Evolutionary conservation across 2,113 vertebrate species (phyloP).

Genomic region (Dissostichus mawsoni): DNA sequence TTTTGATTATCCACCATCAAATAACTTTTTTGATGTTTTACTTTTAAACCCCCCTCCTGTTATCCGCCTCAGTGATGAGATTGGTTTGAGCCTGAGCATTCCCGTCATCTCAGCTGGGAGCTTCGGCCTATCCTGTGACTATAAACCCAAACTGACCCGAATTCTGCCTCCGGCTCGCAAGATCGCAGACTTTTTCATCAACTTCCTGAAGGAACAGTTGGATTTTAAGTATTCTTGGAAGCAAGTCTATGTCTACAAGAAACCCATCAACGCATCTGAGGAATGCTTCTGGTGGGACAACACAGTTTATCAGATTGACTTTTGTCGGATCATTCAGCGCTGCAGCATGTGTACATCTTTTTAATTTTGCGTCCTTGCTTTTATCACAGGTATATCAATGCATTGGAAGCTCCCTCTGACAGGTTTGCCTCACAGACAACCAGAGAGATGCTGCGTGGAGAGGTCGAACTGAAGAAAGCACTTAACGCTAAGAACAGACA

Average conservation of each 20-base stretch:
- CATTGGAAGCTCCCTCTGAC: slow-evolving; percentile 87
- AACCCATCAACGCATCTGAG: slow-evolving; percentile 74
- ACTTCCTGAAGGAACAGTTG: slow-evolving; percentile 80
- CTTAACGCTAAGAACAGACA: slow-evolving; percentile 71
- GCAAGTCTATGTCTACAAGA: slow-evolving; percentile 90
- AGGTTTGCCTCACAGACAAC: slow-evolving; percentile 78
- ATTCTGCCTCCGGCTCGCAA: slow-evolving; percentile 94
- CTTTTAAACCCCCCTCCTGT: background rate
- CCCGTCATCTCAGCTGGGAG: slow-evolving; percentile 96
- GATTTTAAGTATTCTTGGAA: slow-evolving; percentile 87
- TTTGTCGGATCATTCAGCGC: background rate
- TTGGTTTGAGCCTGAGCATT: slow-evolving; percentile 85
- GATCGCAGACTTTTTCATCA: slow-evolving; percentile 85
- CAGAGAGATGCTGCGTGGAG: slow-evolving; percentile 83
- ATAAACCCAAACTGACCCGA: slow-evolving; percentile 89
- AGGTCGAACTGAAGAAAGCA: slow-evolving; percentile 42
- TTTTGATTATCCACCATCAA: background rate
- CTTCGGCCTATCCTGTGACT: slow-evolving; percentile 95
- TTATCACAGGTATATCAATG: slow-evolving; percentile 92
- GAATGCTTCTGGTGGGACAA: slow-evolving; percentile 92
- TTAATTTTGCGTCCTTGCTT: background rate
- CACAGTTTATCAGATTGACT: background rate
- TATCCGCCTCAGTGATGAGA: slow-evolving; percentile 81
- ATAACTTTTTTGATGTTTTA: background rate
- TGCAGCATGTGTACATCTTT: background rate